Conservation (phyloP, 2,888 invertebrate species). For the Habrosyne pyritoides region DNA sequence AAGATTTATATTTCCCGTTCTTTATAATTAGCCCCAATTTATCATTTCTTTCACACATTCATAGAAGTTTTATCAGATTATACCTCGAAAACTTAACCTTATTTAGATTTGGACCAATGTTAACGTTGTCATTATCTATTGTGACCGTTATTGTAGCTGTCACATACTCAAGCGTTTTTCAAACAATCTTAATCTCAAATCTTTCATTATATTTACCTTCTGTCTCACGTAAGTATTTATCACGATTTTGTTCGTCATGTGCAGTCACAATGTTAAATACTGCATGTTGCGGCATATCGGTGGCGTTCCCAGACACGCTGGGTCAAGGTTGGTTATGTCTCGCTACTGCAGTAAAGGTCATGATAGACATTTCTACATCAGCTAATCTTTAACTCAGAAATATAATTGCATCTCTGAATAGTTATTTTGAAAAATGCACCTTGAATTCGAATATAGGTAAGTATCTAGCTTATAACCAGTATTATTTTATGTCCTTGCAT, state of each 20-base stretch:
- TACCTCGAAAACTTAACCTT: too few species aligned
- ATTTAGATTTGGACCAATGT: not conserved
- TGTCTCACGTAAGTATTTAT: constrained; percentile 1
- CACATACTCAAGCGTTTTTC: not conserved
- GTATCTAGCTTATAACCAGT: too few species aligned
- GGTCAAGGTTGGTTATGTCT: constrained; percentile 3
- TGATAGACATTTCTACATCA: constrained; percentile 1
- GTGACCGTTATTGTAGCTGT: not conserved
- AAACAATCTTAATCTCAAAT: constrained; percentile 4
- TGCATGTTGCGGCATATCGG: not conserved
- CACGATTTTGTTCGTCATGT: constrained; percentile 7
- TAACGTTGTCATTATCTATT: not conserved
- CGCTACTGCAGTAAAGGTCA: not conserved
- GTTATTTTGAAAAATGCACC: not conserved
- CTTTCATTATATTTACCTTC: constrained; percentile 1
- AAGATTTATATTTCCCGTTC: not conserved
- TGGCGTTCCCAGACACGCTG: constrained; percentile 7
- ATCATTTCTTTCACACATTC: not conserved
- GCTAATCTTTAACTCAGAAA: not conserved
- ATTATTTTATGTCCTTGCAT: too few species aligned
- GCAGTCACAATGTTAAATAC: constrained; percentile 6
- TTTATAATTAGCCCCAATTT: too few species aligned
- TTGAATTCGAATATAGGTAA: too few species aligned
- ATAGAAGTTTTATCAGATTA: not conserved
- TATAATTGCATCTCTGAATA: not conserved